Percentiles rank a stretch among this genome's conserved stretches.
Evolutionary conservation across 2,888 invertebrate species (phyloP).

Genomic region (Machimus rusticus): DNA sequence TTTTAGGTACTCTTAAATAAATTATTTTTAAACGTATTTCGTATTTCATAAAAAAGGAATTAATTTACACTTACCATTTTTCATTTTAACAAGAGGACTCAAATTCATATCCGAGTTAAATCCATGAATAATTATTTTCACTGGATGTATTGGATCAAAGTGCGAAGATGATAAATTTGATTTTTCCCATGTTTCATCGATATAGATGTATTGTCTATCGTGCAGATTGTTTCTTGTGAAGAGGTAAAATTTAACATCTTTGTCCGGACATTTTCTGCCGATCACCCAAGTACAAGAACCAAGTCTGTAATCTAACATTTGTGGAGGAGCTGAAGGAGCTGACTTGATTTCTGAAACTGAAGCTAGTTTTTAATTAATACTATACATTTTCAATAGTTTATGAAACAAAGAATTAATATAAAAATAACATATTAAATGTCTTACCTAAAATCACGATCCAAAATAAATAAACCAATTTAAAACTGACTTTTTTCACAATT

Average conservation of each 20-base stretch:
- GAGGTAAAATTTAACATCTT: conserved; percentile 67
- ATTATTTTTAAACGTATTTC: not conserved
- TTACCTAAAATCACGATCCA: not conserved
- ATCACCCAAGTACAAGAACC: conserved; percentile 63
- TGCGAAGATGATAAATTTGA: conserved; percentile 67
- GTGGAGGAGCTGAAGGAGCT: not conserved
- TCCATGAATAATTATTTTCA: conserved; percentile 73
- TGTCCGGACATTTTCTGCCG: conserved; percentile 65
- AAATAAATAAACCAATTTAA: not conserved
- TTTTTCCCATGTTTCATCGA: conserved; percentile 61
- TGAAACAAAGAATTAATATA: not conserved
- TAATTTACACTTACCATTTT: conserved; percentile 62
- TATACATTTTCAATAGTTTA: not conserved
- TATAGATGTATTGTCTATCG: conserved; percentile 64
- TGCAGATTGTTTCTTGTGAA: conserved; percentile 65
- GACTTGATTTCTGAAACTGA: not conserved
- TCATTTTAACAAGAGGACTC: conserved; percentile 66
- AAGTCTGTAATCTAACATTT: conserved; percentile 53
- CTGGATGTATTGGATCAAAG: conserved; percentile 65
- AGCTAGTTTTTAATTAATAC: not conserved
- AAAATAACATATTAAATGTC: not conserved
- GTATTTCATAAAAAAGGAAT: not conserved
- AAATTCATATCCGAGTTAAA: conserved; percentile 73
- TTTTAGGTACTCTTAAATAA: conserved; percentile 68
- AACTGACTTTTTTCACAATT: not conserved